phyloP scores from a whole-genome alignment of 2,113 vertebrate genomes.

The Sinocyclocheilus anshuiensis region DNA sequence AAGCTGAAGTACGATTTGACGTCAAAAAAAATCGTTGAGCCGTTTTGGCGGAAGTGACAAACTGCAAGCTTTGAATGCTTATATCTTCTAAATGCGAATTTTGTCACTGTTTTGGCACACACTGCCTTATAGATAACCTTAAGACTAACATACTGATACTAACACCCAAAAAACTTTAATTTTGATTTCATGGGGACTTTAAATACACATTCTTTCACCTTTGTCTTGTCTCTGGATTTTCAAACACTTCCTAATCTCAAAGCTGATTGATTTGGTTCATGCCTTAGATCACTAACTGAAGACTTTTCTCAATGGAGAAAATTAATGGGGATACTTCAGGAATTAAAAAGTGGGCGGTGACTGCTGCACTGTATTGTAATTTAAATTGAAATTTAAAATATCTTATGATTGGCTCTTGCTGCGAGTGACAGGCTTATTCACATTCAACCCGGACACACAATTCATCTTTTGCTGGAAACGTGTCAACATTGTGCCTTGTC shows the following conservation, averaged over 20 bases:
- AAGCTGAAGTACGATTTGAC: no score
- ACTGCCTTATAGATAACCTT: no score
- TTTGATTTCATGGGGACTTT: no score
- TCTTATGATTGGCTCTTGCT: neutral
- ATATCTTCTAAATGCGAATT: no score
- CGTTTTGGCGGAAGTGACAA: no score
- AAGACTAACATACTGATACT: no score
- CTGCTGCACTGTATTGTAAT: neutral
- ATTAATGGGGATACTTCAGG: neutral
- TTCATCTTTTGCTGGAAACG: neutral
- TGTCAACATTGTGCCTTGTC: conserved; percentile 3
- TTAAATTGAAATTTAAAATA: neutral
- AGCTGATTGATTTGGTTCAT: neutral
- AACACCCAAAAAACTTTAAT: no score
- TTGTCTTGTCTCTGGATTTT: neutral
- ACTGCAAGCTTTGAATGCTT: no score
- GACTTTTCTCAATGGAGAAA: neutral
- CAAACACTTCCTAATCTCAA: neutral
- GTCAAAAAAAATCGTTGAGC: no score
- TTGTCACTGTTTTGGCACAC: no score
- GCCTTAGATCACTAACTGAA: neutral
- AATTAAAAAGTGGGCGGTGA: neutral
- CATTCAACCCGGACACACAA: neutral
- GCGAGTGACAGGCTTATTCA: neutral
- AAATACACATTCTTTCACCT: neutral